Evolutionary conservation across 2,113 vertebrate species (phyloP), one percentile per base, ranked within the genome.

Genomic region (Seriola quinqueradiata): DNA sequence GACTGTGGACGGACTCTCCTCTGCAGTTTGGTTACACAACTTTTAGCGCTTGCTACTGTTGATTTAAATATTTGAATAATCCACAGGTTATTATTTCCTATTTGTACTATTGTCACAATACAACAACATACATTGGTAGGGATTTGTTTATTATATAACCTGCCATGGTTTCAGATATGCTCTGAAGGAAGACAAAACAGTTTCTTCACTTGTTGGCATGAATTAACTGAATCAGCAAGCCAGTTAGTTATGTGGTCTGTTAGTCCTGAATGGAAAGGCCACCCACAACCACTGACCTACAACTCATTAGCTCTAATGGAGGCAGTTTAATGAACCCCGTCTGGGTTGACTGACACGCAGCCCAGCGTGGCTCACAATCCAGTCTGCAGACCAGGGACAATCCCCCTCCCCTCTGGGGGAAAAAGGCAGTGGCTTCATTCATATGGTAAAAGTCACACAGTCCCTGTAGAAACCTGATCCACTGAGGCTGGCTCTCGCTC

Each of bases 281-380:
- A 93, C 87, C 89, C 84, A 84, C 83, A 89, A 79, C 76, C 75
- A 50, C 89, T 81, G 89, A 90, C 89, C 90, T 81, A 91, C 82
- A 90, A 84, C 88, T 92, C 92, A 94, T 94, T 94, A 94, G 73
- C 81, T 83, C 70, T 90, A 92, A 93, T 93, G 90, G 87, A 93
- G 80, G 85, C 90, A 76, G 83, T 88, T 92, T 92, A 95, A 94
- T 90, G 86, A 91, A 82, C 84, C 79, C 83, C 64, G 52, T 86
- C 89, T 85, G 76, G 84, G 77, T 78, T 85, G 90, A 92, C 71
- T 90, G 90, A 90, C 84, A 92, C 23, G 77, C 77, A 84, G 85
- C 85, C n/a, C 50, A 34, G 23, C 44, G 74, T 90, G 75, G 86
- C 77, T 82, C 81, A 92, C 85, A 85, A 89, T 71, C 50, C 63